A percentile compares a stretch with the other conserved stretches of the same genome.
phyloP scores from a whole-genome alignment of 1,140 invertebrate genomes.

The Potamilus streckersoni region DNA sequence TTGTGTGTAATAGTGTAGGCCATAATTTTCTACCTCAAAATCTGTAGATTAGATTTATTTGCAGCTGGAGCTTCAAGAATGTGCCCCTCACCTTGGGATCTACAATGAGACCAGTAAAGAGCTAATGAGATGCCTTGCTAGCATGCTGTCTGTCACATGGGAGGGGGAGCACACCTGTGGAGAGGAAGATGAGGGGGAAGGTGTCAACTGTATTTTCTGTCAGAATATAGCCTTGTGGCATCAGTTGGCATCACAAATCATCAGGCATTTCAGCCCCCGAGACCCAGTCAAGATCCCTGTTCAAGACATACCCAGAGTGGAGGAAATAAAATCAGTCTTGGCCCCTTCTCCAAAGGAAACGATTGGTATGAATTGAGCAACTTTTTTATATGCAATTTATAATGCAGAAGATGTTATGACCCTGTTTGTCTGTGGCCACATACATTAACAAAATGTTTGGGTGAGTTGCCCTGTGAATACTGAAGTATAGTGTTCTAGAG shows the following conservation, averaged over 20 bases:
- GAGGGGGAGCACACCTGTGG: conserved; percentile 80
- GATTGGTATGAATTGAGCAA: too few relatives aligned
- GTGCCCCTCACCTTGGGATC: conserved; percentile 85
- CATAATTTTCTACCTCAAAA: neutral
- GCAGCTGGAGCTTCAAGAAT: conserved; percentile 92
- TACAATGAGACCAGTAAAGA: conserved; percentile 81
- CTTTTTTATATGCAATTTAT: neutral
- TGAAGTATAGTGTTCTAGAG: too few relatives aligned
- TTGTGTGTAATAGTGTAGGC: neutral
- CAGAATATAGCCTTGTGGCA: conserved; percentile 94
- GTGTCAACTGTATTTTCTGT: conserved; percentile 87
- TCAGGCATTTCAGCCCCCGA: conserved; percentile 78
- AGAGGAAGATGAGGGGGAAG: conserved; percentile 52
- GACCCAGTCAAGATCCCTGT: conserved; percentile 61
- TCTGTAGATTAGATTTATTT: conserved; percentile 27
- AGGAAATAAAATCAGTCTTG: conserved; percentile 40
- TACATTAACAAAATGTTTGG: neutral
- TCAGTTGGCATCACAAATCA: conserved; percentile 84
- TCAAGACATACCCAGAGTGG: conserved; percentile 64
- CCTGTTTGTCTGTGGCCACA: neutral
- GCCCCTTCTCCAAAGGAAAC: too few relatives aligned
- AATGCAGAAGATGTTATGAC: neutral
- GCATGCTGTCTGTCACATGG: conserved; percentile 84
- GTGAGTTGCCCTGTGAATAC: neutral
- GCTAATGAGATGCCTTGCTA: conserved; percentile 82